Conservation (phyloP, 2,888 invertebrate genomes). For the Crocallis elinguaria region DNA sequence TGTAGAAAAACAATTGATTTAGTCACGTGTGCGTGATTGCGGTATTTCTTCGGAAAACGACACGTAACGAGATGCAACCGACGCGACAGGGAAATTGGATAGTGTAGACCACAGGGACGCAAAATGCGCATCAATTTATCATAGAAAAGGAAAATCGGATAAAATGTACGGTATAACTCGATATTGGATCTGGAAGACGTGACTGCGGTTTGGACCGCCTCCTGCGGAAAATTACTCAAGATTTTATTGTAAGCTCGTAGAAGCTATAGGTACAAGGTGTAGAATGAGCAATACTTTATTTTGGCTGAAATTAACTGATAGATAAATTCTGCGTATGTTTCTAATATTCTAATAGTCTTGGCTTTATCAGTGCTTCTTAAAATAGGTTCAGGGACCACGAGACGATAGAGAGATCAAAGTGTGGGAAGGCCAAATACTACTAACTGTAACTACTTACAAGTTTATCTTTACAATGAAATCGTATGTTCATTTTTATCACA, state of each 20-base stretch:
- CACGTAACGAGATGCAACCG: not conserved
- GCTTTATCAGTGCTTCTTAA: not conserved
- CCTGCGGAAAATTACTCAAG: slow-evolving; percentile 46
- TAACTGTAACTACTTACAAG: too few relatives aligned
- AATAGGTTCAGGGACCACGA: not conserved
- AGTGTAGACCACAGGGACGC: not conserved
- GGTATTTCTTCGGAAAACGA: not conserved
- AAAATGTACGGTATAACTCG: not conserved
- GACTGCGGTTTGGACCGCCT: slow-evolving; percentile 27
- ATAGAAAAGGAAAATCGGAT: not conserved
- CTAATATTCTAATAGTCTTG: not conserved
- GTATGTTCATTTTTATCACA: too few relatives aligned
- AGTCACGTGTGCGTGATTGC: not conserved
- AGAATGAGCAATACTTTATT: too few relatives aligned
- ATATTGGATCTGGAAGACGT: slow-evolving; percentile 19
- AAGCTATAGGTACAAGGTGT: too few relatives aligned
- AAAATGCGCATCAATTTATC: not conserved
- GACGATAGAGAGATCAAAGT: not conserved
- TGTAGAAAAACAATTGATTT: too few relatives aligned
- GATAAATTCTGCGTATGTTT: not conserved
- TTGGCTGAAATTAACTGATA: too few relatives aligned
- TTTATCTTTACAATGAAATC: too few relatives aligned
- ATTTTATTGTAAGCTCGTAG: too few relatives aligned
- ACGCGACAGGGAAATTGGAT: not conserved
- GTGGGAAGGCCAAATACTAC: not conserved